Base-by-base conservation (phyloP, 2,113 vertebrate species). In the Hemicordylus capensis region DNA sequence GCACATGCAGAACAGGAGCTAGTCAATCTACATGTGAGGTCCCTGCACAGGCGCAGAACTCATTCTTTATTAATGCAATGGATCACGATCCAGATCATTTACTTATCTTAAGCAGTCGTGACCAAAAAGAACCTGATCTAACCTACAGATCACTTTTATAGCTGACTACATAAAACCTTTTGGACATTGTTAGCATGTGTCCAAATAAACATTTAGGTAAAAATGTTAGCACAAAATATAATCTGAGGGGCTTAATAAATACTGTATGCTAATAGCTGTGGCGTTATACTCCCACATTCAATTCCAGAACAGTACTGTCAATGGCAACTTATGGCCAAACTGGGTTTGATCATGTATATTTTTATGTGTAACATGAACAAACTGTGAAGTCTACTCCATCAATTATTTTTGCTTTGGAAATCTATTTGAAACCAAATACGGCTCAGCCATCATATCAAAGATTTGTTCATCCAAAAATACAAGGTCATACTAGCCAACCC, bases 111-210 rank as follows among this genome's bases (percentile, higher is more conserved):
- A 17, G 46, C 66, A 85, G 76, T 80, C 77, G 67, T 69, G 73
- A 31, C 48, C 76, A 67, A 54, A 89, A 51, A 61, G 75, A 54
- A 78, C 58, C 79, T 84, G 85, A 85, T 74, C 4, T 58, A 80
- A 88, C 76, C 34, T 76, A 31, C 4, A 0, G 7, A 56, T 42
- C n/a, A 76, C 51, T 8, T 74, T n/a, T 75, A 3, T 76, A 56
- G 0, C 4, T 4, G n/a, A 54, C 3, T 72, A 37, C 0, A 0
- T 34, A 8, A 34, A 2, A 20, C 0, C 14, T 0, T 79, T 83
- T 51, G 26, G 6, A 2, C 28, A 85, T 51, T 56, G 26, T 66
- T 58, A 76, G 12, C 51, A 74, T 88, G 14, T 44, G 24, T 88
- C 28, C 77, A 77, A 81, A 85, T 19, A 76, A 83, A 87, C 80